Evolutionary conservation across 2,113 vertebrate genomes (phyloP).

Genomic region (Todiramphus saurophagus): DNA sequence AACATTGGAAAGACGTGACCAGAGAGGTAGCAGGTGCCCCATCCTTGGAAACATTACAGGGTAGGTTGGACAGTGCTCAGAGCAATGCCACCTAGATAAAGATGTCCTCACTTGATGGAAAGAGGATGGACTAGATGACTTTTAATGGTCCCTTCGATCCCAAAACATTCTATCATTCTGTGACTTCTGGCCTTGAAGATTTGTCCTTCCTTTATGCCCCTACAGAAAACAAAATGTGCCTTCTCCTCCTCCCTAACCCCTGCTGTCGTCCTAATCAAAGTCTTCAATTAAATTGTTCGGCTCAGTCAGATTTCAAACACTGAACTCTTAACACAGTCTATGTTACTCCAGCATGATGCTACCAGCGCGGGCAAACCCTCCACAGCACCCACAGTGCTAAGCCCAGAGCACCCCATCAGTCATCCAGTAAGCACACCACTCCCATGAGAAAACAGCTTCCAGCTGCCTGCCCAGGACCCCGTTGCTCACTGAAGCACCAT

Average conservation of each 20-base stretch:
- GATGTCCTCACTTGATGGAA: neutral
- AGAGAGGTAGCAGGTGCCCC: too few relatives aligned
- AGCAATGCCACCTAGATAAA: neutral
- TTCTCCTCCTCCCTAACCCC: fast-evolving
- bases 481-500: neutral
- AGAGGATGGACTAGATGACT: neutral
- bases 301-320: neutral
- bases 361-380: neutral
- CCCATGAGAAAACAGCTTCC: neutral
- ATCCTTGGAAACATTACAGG: neutral
- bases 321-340: neutral
- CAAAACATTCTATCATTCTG: neutral
- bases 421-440: neutral
- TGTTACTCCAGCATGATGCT: neutral
- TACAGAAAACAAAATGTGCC: neutral
- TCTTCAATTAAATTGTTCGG: neutral
- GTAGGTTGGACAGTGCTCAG: neutral
- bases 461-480: neutral
- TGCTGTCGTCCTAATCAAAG: neutral
- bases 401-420: neutral
- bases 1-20: neutral
- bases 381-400: neutral
- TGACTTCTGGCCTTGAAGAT: neutral
- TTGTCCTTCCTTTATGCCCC: neutral
- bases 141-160: neutral